Conservation (phyloP, 2,888 invertebrate genomes). For the Patella ulyssiponensis region DNA sequence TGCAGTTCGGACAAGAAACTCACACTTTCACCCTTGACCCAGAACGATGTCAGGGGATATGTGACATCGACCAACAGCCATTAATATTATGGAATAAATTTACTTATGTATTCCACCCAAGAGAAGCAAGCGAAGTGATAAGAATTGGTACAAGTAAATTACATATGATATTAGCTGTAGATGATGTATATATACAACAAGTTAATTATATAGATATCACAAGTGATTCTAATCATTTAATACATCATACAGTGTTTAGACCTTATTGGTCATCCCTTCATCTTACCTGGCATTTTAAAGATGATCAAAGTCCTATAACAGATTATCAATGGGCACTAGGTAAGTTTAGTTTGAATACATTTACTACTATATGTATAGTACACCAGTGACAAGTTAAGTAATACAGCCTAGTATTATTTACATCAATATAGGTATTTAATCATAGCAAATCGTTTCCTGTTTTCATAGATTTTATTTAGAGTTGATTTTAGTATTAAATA, state of each 20-base stretch:
- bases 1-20: conserved; percentile 27
- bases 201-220: conserved; percentile 21
- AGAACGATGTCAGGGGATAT: conserved; percentile 25
- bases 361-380: too few relatives aligned
- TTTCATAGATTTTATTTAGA: too few relatives aligned
- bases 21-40: conserved; percentile 32
- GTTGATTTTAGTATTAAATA: too few relatives aligned
- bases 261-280: conserved; percentile 34
- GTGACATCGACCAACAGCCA: conserved; percentile 24
- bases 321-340: conserved; percentile 34
- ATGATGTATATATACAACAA: conserved; percentile 11
- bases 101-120: neutral
- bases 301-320: conserved; percentile 23
- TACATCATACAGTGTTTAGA: conserved; percentile 24
- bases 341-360: conserved; percentile 10
- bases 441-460: too few relatives aligned
- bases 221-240: neutral
- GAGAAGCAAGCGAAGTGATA: neutral
- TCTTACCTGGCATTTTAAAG: conserved; percentile 31
- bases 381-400: too few relatives aligned
- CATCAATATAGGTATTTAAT: too few relatives aligned
- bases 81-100: conserved; percentile 31
- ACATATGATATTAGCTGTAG: conserved; percentile 21
- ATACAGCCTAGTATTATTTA: too few relatives aligned
- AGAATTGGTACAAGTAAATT: neutral